Base-by-base conservation (phyloP, 2,888 invertebrate species). In the Eupeodes luniger region DNA sequence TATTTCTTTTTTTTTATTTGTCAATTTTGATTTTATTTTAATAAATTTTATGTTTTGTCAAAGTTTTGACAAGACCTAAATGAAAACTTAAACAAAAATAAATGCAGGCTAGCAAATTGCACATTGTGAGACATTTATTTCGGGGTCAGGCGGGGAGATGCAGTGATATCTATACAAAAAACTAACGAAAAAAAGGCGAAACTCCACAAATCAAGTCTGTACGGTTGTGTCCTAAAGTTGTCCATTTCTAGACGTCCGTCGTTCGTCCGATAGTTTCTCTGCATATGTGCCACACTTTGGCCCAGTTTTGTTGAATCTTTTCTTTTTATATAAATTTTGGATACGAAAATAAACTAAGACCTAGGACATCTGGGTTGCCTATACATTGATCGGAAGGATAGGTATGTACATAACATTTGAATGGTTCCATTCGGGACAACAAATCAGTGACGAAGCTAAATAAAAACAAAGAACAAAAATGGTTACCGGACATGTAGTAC, bases 121-220 rank as follows among this genome's bases (percentile, higher is more conserved):
- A 53, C 3, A 66, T 27, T 44, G 49, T 40, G 5, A 40, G 40
- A 40, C 40, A 4, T 40, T 40, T 40, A 7, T 40, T 9, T 53
- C 9, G 16, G 4, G 53, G 40, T 40, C 40, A 40, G 40, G 9
- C 40, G 40, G 40, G 5, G 40, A 9, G 5, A 27, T 27, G 27
- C 11, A 14, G 19, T 4, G 14, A 44, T 19, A 19, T 19, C n/a
- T 36, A 82, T 55, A 14, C 53, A 78, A 85, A 77, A 40, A 40
- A 40, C 40, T 40, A 75, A 27, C 27, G 27, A 67, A 82, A 82
- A 81, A 86, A 67, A 74, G 82, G 78, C 72, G 34, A 86, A 75
- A 67, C 77, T 61, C 69, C 57, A 86, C 85, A 86, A 86, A 86
- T 86, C 82, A 86, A 81, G 78, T 62, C n/a, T 36, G 40, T 40